Base-by-base conservation (phyloP, 2,797 vertebrate genomes). In the Cetoscarus ocellatus region DNA sequence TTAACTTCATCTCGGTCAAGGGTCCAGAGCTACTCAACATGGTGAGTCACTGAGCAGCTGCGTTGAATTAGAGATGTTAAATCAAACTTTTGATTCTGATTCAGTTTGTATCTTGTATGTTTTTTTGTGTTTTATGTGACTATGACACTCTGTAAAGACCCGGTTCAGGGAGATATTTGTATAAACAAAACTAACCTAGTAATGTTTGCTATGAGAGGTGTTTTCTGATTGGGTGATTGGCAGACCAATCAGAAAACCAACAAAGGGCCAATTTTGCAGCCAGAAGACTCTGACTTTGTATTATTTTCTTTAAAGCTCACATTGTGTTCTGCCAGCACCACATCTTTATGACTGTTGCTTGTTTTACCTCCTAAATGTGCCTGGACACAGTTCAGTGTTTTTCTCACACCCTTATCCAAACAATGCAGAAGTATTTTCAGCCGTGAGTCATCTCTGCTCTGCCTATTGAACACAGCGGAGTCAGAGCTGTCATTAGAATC, bases 1-100 rank as follows among this genome's bases (percentile, higher is more conserved):
- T 99, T 53, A 99, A 99, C 86, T 99, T 99, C 91, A 98, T 99
- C 89, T 99, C 98, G 10, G 97, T 99, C 61, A 98, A 99, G 75
- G 97, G 98, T 43, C 98, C 98, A 0, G 98, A 99, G 85, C 94
- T 99, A 70, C 92, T 99, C 52, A 99, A 99, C 90, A 99, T 99
- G 98, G 98, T 98, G 90, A 94, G 97, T 91, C 52, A 50, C 35
- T 17, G 38, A 45, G 10, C 65, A 36, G 59, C 44, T 12, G 42
- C 12, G 35, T 5, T 49, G 7, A 7, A 27, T 18, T 39, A 1
- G 12, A 13, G 43, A 15, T n/a, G n/a, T n/a, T n/a, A n/a, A n/a
- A n/a, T 45, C 44, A 27, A 27, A 27, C 27, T 27, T 27, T 27
- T 27, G 27, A 2, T 27, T 27, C 27, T 27, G 27, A 27, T 27